A percentile compares a stretch with the other conserved stretches of the same genome.
Conservation (phyloP, 2,113 vertebrate genomes). For the Podarcis muralis region DNA sequence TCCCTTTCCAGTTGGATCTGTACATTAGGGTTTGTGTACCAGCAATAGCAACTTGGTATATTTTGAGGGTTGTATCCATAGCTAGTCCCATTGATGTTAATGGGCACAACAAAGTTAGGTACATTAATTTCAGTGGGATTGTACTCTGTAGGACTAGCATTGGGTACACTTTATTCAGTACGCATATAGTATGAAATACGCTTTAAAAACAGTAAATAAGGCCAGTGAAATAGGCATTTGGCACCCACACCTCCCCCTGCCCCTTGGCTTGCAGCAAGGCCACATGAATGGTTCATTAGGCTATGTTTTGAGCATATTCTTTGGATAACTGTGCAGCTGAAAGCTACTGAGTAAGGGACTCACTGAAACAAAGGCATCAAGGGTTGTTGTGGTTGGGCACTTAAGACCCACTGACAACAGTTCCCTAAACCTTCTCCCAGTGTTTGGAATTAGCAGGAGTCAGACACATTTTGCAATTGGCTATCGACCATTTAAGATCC, state of each 20-base stretch:
- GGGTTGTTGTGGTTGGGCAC: neutral
- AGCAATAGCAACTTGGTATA: neutral
- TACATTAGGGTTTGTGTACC: neutral
- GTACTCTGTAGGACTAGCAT: too few relatives aligned
- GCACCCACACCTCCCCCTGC: neutral
- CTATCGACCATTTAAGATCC: too few relatives aligned
- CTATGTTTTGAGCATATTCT: neutral
- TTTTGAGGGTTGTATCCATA: neutral
- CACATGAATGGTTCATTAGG: neutral
- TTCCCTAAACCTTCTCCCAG: too few relatives aligned
- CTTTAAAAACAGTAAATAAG: neutral
- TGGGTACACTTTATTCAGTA: neutral
- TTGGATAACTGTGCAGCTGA: neutral
- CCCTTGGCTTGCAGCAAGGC: neutral
- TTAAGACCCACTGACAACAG: too few relatives aligned
- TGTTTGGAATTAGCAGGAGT: too few relatives aligned
- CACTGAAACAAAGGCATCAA: neutral
- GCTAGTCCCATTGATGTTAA: too few relatives aligned
- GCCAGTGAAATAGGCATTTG: too few relatives aligned
- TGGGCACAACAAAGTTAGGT: too few relatives aligned
- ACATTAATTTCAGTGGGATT: too few relatives aligned
- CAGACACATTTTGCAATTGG: too few relatives aligned
- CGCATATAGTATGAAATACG: neutral
- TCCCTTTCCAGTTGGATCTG: neutral
- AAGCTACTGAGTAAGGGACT: neutral